Evolutionary conservation across 2,888 invertebrate genomes (phyloP), one percentile per base, ranked within the genome.

Genomic region (Hylaea fasciaria): DNA sequence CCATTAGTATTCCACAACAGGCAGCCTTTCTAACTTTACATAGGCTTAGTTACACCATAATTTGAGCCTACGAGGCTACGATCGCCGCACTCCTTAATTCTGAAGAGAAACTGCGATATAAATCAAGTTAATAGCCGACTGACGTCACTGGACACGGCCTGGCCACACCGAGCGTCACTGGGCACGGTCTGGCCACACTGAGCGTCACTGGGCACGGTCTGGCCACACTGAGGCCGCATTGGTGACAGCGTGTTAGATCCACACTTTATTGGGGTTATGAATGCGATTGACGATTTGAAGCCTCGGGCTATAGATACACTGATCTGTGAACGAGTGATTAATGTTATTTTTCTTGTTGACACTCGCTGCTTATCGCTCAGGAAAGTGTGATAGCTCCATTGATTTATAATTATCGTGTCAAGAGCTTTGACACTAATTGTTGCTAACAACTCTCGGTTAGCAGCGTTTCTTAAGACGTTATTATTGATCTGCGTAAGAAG

Each of bases 71-170:
- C 66, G 65, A 65, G 68, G 60, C 62, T 63, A 60, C 66, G 63
- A 67, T 67, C 65, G 65, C 52, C 58, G 58, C 53, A 51, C 54
- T 64, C 62, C 66, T 69, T 68, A 66, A 68, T 70, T 70, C 68
- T 66, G 69, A 68, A 68, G 69, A 72, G 65, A 65, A 60, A 70
- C 77, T 70, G 72, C 74, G 73, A 65, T 68, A 76, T 78, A 78
- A 77, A 78, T 78, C 79, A 77, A 72, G 76, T 72, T 76, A 78
- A 78, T 78, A 77, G 74, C 65, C 64, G 62, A 56, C 67, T 72
- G 74, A 75, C 79, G 73, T 68, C 71, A 60, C 66, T 67, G 72
- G 73, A 68, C 69, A 68, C 57, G 64, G 62, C 64, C 55, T 60
- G 68, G 56, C 69, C 65, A 55, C 65, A 65, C 58, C 55, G 50